Base-by-base conservation (phyloP, 2,888 invertebrate genomes). In the Exephanes ischioxanthus region DNA sequence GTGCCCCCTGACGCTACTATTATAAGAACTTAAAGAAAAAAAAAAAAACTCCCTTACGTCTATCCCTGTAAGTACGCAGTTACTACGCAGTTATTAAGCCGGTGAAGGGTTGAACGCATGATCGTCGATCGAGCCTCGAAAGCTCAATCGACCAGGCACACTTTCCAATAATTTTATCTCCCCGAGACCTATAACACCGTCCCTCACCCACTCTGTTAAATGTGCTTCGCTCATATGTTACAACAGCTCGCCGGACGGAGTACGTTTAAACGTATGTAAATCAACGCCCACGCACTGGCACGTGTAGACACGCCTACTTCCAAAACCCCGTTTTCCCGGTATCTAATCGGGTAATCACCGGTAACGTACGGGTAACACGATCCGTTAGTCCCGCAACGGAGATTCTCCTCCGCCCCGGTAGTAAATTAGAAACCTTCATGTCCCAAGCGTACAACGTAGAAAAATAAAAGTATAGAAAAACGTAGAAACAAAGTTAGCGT, bases 201-300 rank as follows among this genome's bases (percentile, higher is more conserved):
- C 37, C 30, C 11, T 9, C 9, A 63, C n/a, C 33, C 30, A 37
- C 19, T 16, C 51, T 14, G 33, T 73, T 73, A 73, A 73, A 55
- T 58, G 58, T 63, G 51, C 63, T 70, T 70, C n/a, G 16, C 26
- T 51, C n/a, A 58, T 58, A 61, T 26, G 58, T 26, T 22, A 58
- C 58, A 41, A 16, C 16, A 71, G 71, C 37, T 33, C 26, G 22
- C 48, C 41, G 30, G 37, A 22, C 9, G 11, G 58, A 77, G 19
- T 72, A 51, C 11, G 22, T n/a, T n/a, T 7, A 61, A 80, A 58
- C 48, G 61, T 61, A 67, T 70, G 63, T 58, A 51, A 80, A 80
- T 77, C 58, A 77, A 33, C 76, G 77, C 76, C 84, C 67, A 76
- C 76, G 76, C 80, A 61, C 72, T 77, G 33, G 77, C 81, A 84